Conservation (phyloP, 1,140 invertebrate genomes). For the Bombyx mori region ASM3026992v2 NC_085128.1:10598001-10598500, state of each 20-base stretch:
- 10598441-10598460: slow-evolving; percentile 20
- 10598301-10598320: slow-evolving; percentile 33
- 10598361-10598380: slow-evolving; percentile 8
- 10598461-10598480: slow-evolving; percentile 8
- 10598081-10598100: slow-evolving; percentile 65
- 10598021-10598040: slow-evolving; percentile 16
- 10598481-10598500: too few relatives aligned
- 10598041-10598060: slow-evolving; percentile 35
- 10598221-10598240: slow-evolving; percentile 50
- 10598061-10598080: slow-evolving; percentile 65
- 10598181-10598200: slow-evolving; percentile 58
- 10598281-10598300: slow-evolving; percentile 58
- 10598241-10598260: slow-evolving; percentile 54
- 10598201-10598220: slow-evolving; percentile 53
- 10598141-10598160: slow-evolving; percentile 24
- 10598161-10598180: slow-evolving; percentile 50
- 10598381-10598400: slow-evolving; percentile 19
- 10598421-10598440: slow-evolving; percentile 11
- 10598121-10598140: slow-evolving; percentile 49
- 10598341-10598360: slow-evolving; percentile 1
- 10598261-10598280: slow-evolving; percentile 36
- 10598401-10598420: slow-evolving; percentile 13
- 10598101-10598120: slow-evolving; percentile 56
- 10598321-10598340: slow-evolving; percentile 7
- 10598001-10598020: slow-evolving; percentile 1